Evolutionary conservation across 2,888 invertebrate species (phyloP).

Genomic region (Leucophenga montana): DNA sequence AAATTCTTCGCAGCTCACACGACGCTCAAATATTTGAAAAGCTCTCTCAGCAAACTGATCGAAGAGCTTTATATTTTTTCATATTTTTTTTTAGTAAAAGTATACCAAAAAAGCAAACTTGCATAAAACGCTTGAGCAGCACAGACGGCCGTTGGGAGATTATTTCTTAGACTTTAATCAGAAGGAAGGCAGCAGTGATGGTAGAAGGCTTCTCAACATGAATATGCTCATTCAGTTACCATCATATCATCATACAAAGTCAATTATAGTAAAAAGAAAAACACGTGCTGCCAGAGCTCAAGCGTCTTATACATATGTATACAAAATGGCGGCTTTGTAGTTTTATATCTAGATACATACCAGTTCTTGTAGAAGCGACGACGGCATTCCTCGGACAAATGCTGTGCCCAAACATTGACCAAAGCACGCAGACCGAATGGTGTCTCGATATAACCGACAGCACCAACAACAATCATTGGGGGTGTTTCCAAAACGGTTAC

Average conservation of each 20-base stretch:
- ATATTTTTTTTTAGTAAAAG: constrained; percentile 46
- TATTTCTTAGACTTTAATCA: constrained; percentile 55
- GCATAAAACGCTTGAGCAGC: constrained; percentile 4
- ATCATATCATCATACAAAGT: constrained; percentile 70
- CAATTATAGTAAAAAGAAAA: constrained; percentile 23
- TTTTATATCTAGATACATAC: constrained; percentile 76
- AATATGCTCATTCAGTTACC: constrained; percentile 69
- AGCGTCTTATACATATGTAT: constrained; percentile 2
- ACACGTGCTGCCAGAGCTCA: constrained; percentile 47
- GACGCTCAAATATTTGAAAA: constrained; percentile 67
- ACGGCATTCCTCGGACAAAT: constrained; percentile 98
- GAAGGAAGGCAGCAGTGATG: constrained; percentile 73
- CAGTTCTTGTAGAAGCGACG: constrained; percentile 99
- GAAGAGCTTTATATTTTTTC: constrained; percentile 76
- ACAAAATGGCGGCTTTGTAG: constrained; percentile 49
- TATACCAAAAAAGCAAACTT: background rate
- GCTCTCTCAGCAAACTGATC: constrained; percentile 81
- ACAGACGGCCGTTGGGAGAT: background rate
- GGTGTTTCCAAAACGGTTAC: constrained; percentile 99
- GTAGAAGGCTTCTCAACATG: constrained; percentile 60
- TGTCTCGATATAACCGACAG: constrained; percentile 99
- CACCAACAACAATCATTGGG: constrained; percentile 97
- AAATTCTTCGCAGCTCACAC: constrained; percentile 69
- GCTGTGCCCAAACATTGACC: constrained; percentile 98
- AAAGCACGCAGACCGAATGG: constrained; percentile 96